A percentile compares a stretch with the other conserved stretches of the same genome.
These are phyloP conservation scores for Zaprionus gabonicus DNA, from an alignment of 1,140 invertebrate species.

Conservation along the genomic window DNA sequence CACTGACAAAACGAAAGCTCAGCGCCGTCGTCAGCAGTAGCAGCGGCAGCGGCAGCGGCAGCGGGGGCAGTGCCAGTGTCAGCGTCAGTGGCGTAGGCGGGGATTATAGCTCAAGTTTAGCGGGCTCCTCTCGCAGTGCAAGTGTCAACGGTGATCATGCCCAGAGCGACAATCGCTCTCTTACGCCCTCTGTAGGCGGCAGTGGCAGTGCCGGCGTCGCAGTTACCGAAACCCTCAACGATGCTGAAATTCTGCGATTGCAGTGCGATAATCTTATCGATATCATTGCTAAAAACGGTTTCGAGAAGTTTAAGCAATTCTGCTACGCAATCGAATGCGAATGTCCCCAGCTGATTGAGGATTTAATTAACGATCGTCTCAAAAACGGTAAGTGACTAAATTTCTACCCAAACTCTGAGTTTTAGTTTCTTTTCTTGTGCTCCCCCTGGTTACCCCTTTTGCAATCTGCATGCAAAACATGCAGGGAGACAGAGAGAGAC, in stretches of 20 bases:
- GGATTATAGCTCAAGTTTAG: conserved; percentile 60
- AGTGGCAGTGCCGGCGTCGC: conserved; percentile 19
- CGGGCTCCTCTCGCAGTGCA: conserved; percentile 70
- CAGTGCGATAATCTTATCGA: conserved; percentile 85
- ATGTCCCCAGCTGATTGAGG: conserved; percentile 86
- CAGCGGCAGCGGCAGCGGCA: conserved; percentile 65
- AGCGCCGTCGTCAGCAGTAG: conserved; percentile 74
- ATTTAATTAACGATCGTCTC: conserved; percentile 85
- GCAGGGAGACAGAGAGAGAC: conserved; percentile 11
- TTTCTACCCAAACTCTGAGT: not conserved
- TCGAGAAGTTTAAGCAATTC: conserved; percentile 86
- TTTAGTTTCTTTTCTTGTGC: not conserved
- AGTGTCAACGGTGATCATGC: conserved; percentile 76
- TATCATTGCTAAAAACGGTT: conserved; percentile 85
- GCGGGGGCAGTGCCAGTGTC: conserved; percentile 61
- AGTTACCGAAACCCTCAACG: conserved; percentile 55
- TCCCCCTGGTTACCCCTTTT: not conserved
- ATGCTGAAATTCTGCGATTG: conserved; percentile 72
- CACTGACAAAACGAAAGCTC: conserved; percentile 69
- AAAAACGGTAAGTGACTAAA: conserved; percentile 78
- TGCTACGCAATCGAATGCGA: conserved; percentile 86
- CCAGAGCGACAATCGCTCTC: conserved; percentile 75
- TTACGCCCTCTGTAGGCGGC: conserved; percentile 71
- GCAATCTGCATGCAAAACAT: not conserved
- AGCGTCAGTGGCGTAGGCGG: conserved; percentile 44